phyloP scores from a whole-genome alignment of 92 coral and sea anemone genomes.

The Pocillopora grandis region DNA sequence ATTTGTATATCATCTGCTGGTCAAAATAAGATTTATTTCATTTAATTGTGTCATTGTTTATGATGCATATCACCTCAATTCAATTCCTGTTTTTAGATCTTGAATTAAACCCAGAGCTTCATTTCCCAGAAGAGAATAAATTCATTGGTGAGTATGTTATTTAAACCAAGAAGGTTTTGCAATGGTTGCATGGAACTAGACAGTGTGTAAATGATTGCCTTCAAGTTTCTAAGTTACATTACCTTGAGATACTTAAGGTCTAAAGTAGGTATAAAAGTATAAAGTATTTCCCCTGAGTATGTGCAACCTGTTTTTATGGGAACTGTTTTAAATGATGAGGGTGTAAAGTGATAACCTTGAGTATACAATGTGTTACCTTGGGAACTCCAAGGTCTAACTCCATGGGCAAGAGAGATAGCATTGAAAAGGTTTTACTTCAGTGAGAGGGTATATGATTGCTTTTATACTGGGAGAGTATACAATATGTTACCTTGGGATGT shows the following conservation, averaged over 20 bases:
- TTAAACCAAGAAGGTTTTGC: too few species aligned
- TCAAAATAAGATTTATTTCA: too few species aligned
- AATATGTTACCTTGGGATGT: too few species aligned
- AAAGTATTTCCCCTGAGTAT: neutral
- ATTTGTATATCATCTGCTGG: too few species aligned
- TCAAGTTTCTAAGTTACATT: too few species aligned
- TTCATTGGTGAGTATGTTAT: constrained; percentile 66
- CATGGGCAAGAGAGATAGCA: constrained; percentile 28
- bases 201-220: too few species aligned
- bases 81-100: constrained; percentile 40
- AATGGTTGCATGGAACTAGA: too few species aligned
- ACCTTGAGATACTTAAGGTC: neutral
- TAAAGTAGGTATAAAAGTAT: neutral
- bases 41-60: neutral
- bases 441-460: too few species aligned
- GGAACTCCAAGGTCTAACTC: constrained; percentile 37
- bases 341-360: neutral
- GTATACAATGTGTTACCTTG: constrained; percentile 28
- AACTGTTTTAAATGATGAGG: neutral
- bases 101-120: constrained; percentile 67
- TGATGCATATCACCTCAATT: neutral
- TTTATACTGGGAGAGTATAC: too few species aligned
- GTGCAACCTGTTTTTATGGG: neutral
- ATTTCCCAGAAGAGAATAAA: constrained; percentile 70
- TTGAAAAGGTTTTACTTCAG: too few species aligned